Evolutionary conservation across 2,113 vertebrate species (phyloP), one percentile per base, ranked within the genome.

Genomic region (Lycaon pictus): DNA sequence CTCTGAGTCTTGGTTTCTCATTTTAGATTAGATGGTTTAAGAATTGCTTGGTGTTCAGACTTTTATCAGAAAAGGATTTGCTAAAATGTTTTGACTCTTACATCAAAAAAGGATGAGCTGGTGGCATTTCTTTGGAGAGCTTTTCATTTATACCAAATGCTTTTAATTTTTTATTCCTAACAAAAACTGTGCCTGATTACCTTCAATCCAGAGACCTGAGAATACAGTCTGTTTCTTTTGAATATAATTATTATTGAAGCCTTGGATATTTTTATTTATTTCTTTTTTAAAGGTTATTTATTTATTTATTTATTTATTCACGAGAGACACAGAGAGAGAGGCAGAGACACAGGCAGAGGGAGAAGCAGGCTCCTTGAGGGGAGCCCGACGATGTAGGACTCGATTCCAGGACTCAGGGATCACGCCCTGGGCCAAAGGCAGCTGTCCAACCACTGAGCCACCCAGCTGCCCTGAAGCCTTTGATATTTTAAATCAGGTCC

Each of bases 141-240:
- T 96, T 79, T 69, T 74, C 43, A 53, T 55, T 56, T 80, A 63
- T 15, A 16, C n/a, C 51, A 83, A 76, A 60, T 23, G 43, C 15
- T 92, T 93, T 56, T 27, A 37, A 51, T 85, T 83, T 90, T 62
- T 92, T 69, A 74, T 56, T 84, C 43, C 55, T 93, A 84, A 84
- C 11, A 55, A 92, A 74, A 77, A 48, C 32, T 58, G 32, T 51
- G 13, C 22, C 35, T 35, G 37, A 35, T 3, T 62, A 81, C 8
- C 22, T 22, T 91, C 74, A 84, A 63, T 29, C 62, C 12, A 85
- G 92, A 94, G 27, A 62, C 56, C 43, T 1, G 6, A 94, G 48
- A 71, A 79, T 8, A 51, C 6, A 3, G 29, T 19, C 8, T 80
- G 35, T 71, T 74, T 80, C 80, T 76, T 90, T 11, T 22, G 53